Evolutionary conservation across 1,140 invertebrate genomes (phyloP).

Genomic region (Drosophila orosa): DNA sequence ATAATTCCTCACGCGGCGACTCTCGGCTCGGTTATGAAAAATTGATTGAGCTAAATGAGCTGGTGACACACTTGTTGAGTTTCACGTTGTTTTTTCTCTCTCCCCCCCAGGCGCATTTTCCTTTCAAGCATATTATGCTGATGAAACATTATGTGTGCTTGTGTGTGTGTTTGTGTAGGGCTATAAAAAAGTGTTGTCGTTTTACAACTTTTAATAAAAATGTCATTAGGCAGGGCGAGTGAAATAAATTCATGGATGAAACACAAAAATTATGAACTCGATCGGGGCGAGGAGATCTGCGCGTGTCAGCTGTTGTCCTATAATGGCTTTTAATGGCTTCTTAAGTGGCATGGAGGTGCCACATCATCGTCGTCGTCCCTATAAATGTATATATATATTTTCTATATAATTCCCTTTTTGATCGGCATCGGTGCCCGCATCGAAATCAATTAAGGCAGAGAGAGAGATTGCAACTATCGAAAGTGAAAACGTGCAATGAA

Average conservation of each 20-base stretch:
- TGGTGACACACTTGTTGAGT: slow-evolving; percentile 81
- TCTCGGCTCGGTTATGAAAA: slow-evolving; percentile 63
- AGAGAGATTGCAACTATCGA: slow-evolving; percentile 59
- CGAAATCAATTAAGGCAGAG: slow-evolving; percentile 58
- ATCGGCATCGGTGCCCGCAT: slow-evolving; percentile 55
- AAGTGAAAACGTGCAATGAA: slow-evolving; percentile 79
- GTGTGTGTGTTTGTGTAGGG: slow-evolving; percentile 18
- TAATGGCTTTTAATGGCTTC: slow-evolving; percentile 63
- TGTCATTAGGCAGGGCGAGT: slow-evolving; percentile 61
- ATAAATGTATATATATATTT: not conserved
- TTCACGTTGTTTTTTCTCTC: slow-evolving; percentile 37
- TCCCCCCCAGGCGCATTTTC: slow-evolving; percentile 18
- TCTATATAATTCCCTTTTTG: slow-evolving; percentile 19
- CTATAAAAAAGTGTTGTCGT: slow-evolving; percentile 66
- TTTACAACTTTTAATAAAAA: slow-evolving; percentile 78
- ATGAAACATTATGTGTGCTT: slow-evolving; percentile 50
- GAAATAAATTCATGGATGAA: slow-evolving; percentile 60
- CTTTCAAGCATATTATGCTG: slow-evolving; percentile 52
- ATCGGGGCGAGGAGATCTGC: not conserved
- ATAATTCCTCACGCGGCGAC: slow-evolving; percentile 64
- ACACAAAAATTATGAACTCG: slow-evolving; percentile 54
- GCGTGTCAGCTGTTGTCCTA: slow-evolving; percentile 38
- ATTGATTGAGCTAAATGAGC: slow-evolving; percentile 82
- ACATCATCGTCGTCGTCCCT: not conserved
- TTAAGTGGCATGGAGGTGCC: slow-evolving; percentile 56